A percentile compares a stretch with the other conserved stretches of the same genome.
Evolutionary conservation across 2,888 invertebrate genomes (phyloP).

Genomic region (Nipponacmea schrenckii): DNA sequence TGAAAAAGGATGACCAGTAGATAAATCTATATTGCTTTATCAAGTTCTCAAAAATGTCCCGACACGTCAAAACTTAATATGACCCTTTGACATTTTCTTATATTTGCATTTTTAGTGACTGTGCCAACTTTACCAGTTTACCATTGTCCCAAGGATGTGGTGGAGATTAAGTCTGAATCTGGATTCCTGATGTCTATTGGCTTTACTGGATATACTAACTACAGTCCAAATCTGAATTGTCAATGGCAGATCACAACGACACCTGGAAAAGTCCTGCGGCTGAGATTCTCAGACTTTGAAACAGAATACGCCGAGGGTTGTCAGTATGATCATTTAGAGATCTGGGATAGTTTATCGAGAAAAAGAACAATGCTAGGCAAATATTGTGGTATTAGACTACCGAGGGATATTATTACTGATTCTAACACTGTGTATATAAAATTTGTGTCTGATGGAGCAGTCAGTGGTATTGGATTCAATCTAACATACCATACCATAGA

Average conservation of each 20-base stretch:
- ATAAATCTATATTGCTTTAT: too few relatives aligned
- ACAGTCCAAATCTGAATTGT: slow-evolving; percentile 44
- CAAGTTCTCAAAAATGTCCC: too few relatives aligned
- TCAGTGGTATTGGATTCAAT: slow-evolving; percentile 49
- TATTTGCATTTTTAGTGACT: too few relatives aligned
- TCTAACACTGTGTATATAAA: slow-evolving; percentile 36
- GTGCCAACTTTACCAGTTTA: neutral
- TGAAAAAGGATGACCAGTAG: too few relatives aligned
- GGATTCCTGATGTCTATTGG: slow-evolving; percentile 46
- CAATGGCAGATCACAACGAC: slow-evolving; percentile 49
- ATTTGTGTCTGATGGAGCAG: slow-evolving; percentile 47
- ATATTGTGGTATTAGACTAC: slow-evolving; percentile 44
- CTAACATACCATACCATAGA: slow-evolving; percentile 40
- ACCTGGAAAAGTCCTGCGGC: slow-evolving; percentile 41
- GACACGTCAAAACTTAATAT: too few relatives aligned
- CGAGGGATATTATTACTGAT: slow-evolving; percentile 41
- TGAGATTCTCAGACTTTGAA: slow-evolving; percentile 47
- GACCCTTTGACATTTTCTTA: too few relatives aligned
- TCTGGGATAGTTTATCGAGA: slow-evolving; percentile 41
- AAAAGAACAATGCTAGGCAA: slow-evolving; percentile 28
- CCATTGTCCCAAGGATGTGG: neutral
- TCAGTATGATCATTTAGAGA: slow-evolving; percentile 42
- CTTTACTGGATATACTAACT: slow-evolving; percentile 37
- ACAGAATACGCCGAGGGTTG: slow-evolving; percentile 44
- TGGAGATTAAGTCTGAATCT: slow-evolving; percentile 15